Percentiles rank a stretch among this genome's conserved stretches.
These are phyloP conservation scores for Atractosteus spatula DNA, from an alignment of 2,113 vertebrate genomes.

Conservation along the genomic window DNA sequence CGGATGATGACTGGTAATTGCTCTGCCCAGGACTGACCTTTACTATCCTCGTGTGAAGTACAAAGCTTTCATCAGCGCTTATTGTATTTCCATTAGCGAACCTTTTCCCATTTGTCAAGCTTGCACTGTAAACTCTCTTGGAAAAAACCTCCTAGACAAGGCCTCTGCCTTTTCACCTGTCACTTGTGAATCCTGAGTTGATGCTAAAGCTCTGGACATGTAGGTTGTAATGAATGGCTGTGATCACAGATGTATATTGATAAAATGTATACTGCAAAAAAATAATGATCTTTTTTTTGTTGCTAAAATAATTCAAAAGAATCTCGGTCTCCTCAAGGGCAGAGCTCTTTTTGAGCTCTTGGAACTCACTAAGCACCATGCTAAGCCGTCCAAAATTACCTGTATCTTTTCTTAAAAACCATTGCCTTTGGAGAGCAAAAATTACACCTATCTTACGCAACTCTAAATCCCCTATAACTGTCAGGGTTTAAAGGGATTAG, in stretches of 20 bases:
- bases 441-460: conserved; percentile 25
- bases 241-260: no score
- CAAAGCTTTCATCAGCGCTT: not conserved
- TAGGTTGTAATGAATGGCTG: no score
- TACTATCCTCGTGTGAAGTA: conserved; percentile 6
- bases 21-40: conserved; percentile 29
- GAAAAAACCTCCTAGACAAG: no score
- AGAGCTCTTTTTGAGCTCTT: not conserved
- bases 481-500: conserved; percentile 19
- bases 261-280: no score
- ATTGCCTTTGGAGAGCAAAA: conserved; percentile 11
- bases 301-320: no score
- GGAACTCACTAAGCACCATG: conserved; percentile 3
- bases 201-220: no score
- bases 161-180: no score
- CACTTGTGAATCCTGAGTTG: no score
- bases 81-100: conserved; percentile 10
- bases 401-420: conserved; percentile 13
- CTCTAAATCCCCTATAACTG: not conserved
- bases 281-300: no score
- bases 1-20: conserved; percentile 37
- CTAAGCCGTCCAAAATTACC: conserved; percentile 21
- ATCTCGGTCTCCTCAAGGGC: no score
- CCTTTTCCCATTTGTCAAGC: not conserved
- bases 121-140: not conserved